Base-by-base conservation (phyloP, 1,140 invertebrate species). In the Lutraria rhynchaena region DNA sequence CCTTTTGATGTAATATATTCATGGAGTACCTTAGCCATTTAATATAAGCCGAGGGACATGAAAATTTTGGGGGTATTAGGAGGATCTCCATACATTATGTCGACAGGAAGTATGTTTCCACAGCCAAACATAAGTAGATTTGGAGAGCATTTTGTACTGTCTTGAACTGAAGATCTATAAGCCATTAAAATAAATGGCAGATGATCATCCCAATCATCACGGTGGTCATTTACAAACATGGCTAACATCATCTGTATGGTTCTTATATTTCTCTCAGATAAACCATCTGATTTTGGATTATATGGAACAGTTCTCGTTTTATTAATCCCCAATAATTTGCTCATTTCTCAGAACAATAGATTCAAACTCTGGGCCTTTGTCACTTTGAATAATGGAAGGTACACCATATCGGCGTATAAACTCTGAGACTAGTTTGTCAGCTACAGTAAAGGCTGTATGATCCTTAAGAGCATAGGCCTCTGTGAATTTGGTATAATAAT, bases 361-460 rank as follows among this genome's bases (percentile, higher is more conserved):
- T 67, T 82, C 70, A 65, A 88, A 84, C 41, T 88, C 61, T n/a
- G 70, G 74, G n/a, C 90, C 92, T 80, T 92, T 88, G 78, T 93
- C 91, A 1, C 91, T 78, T 22, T 90, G 84, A 11, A 92, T 82
- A 22, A 87, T 73, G 9, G 84, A 31, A 0, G 93, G 92, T 0
- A 89, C 83, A 15, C 93, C 93, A 81, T 87, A 90, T 15, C 89
- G 80, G 63, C 65, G 55, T 27, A 83, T 61, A 31, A 83, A 69
- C 35, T 83, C 51, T 19, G 9, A 22, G 4, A 73, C 27, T 13
- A 73, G 29, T 44, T 83, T 83, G 27, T 83, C 67, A 0, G 74
- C 82, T 4, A 78, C 67, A 13, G 65, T 65, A 11, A 61, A 0
- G 0, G 74, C 75, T 5, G 31, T 60, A 44, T 86, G 60, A 41